A percentile compares a stretch with the other conserved stretches of the same genome.
phyloP scores from a whole-genome alignment of 2,113 vertebrate genomes.

The Poeciliopsis occidentalis region DNA sequence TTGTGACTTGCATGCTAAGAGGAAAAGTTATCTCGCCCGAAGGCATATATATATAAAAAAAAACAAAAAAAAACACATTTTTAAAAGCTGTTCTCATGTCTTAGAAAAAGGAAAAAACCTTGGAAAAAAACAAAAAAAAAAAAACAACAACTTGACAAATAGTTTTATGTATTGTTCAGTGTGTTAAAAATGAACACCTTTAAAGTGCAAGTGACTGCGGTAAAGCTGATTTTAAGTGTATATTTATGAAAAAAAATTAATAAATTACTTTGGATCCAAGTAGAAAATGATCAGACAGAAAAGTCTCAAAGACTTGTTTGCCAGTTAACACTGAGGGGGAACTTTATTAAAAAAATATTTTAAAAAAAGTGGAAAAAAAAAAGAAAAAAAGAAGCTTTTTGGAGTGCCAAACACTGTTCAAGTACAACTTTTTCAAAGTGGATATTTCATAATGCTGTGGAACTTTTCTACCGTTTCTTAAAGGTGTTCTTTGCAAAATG shows the following conservation, averaged over 20 bases:
- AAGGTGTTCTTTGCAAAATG: slow-evolving; percentile 58
- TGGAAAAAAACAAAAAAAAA: not conserved
- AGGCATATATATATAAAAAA: slow-evolving; percentile 14
- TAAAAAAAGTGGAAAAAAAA: no score
- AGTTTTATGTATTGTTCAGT: slow-evolving; percentile 22
- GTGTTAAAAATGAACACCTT: slow-evolving; percentile 8
- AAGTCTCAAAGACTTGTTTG: not conserved
- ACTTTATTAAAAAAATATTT: not conserved
- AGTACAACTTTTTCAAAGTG: slow-evolving; percentile 34
- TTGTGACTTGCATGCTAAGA: slow-evolving; percentile 46
- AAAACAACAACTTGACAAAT: slow-evolving; percentile 6
- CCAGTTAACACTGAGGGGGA: not conserved
- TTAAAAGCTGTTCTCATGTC: slow-evolving; percentile 13
- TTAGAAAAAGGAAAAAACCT: slow-evolving; percentile 4
- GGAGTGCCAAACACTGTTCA: slow-evolving; percentile 30
- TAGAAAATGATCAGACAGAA: not conserved
- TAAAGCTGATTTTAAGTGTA: slow-evolving; percentile 12
- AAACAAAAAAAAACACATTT: not conserved
- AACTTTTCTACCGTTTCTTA: slow-evolving; percentile 73
- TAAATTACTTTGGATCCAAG: not conserved
- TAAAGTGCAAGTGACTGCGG: slow-evolving; percentile 20
- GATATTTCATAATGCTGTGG: slow-evolving; percentile 64
- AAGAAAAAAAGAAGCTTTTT: slow-evolving; percentile 25
- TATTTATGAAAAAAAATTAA: slow-evolving; percentile 45
- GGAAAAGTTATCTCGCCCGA: slow-evolving; percentile 16